phyloP scores from a whole-genome alignment of 2,113 vertebrate species.

The Polypterus senegalus region DNA sequence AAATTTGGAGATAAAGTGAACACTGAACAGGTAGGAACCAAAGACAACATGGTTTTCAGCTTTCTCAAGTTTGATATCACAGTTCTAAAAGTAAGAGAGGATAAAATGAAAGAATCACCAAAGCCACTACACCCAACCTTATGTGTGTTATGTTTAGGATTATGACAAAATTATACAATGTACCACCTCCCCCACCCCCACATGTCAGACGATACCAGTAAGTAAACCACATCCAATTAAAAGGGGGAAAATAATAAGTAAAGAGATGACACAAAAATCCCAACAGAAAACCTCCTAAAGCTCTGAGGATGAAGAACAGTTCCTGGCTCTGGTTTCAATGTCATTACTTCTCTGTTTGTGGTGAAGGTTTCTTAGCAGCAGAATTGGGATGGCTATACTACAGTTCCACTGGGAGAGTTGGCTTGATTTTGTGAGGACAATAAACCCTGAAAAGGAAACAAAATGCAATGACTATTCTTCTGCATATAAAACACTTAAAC shows the following conservation, averaged over 20 bases:
- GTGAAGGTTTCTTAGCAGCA: conserved; percentile 69
- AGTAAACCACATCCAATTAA: no score
- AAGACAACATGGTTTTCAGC: no score
- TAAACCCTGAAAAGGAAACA: conserved; percentile 88
- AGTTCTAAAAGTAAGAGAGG: no score
- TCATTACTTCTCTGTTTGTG: conserved; percentile 48
- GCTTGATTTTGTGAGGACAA: conserved; percentile 87
- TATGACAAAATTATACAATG: no score
- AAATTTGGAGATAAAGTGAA: conserved; percentile 43
- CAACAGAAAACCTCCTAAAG: conserved; percentile 54
- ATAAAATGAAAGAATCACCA: conserved; percentile 31
- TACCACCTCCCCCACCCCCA: no score
- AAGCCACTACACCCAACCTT: neutral
- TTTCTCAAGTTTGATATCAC: no score
- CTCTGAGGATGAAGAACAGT: conserved; percentile 69
- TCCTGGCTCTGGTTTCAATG: conserved; percentile 51
- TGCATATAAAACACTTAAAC: conserved; percentile 32
- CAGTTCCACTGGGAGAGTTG: conserved; percentile 88
- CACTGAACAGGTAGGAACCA: conserved; percentile 10
- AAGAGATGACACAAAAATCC: neutral
- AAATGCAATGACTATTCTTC: conserved; percentile 49
- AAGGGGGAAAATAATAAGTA: neutral
- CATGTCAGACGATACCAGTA: no score
- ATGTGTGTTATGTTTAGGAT: no score
- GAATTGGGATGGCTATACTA: conserved; percentile 78